Percentiles rank a stretch among this genome's conserved stretches.
Conservation (phyloP, 2,888 invertebrate species). For the Troilus luridus region DNA sequence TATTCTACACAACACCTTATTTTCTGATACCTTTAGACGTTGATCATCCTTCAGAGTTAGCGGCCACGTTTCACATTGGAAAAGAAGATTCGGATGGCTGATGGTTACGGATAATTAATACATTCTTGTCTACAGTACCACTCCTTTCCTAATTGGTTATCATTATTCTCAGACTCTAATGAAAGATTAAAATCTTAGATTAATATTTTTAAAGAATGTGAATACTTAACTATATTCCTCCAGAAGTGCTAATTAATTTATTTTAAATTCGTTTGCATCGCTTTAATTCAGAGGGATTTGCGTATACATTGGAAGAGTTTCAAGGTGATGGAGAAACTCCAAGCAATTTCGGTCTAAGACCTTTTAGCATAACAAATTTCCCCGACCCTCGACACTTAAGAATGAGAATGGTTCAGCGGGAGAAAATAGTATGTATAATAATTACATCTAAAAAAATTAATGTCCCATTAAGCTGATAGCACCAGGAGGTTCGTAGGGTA, state of each 20-base stretch:
- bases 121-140: too few relatives aligned
- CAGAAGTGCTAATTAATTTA: background rate
- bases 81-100: too few relatives aligned
- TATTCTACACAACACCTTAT: too few relatives aligned
- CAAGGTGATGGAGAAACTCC: background rate
- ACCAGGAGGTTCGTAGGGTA: background rate
- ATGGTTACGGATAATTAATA: too few relatives aligned
- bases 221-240: background rate
- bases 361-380: background rate
- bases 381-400: background rate
- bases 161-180: too few relatives aligned
- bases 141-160: too few relatives aligned
- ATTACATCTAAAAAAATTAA: conserved; percentile 7
- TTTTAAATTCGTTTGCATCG: background rate
- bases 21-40: too few relatives aligned
- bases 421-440: conserved; percentile 7
- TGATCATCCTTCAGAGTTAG: too few relatives aligned
- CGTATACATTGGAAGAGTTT: background rate
- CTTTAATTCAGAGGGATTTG: background rate
- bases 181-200: too few relatives aligned
- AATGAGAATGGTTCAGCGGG: background rate
- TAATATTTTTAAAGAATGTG: background rate
- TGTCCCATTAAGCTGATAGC: background rate
- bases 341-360: background rate
- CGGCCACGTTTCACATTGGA: too few relatives aligned